Conservation (phyloP, 2,113 vertebrate species). For the Puma concolor region DNA sequence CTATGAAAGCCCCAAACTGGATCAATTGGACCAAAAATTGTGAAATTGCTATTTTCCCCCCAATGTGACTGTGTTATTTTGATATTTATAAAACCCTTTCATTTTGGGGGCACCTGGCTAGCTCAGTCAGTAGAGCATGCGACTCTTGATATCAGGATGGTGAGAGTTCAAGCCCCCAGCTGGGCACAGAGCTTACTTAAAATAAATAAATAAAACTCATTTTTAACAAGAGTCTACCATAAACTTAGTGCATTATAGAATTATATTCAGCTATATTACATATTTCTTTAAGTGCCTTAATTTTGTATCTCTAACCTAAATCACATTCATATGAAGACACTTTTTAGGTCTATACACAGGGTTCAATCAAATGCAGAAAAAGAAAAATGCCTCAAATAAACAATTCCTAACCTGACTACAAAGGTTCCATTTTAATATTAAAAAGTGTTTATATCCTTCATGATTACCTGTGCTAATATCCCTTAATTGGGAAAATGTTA, state of each 20-base stretch:
- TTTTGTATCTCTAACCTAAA: neutral
- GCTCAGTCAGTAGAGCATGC: neutral
- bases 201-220: neutral
- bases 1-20: neutral
- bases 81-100: neutral
- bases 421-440: constrained; percentile 19
- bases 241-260: neutral
- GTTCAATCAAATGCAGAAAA: neutral
- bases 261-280: neutral
- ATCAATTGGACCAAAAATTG: neutral
- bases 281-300: neutral
- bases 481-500: neutral
- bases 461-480: neutral
- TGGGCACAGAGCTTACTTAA: neutral
- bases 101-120: neutral
- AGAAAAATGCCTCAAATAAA: neutral
- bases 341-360: neutral
- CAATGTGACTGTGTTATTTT: neutral
- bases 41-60: neutral
- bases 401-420: neutral
- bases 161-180: neutral
- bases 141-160: neutral
- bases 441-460: neutral
- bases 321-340: neutral
- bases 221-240: neutral